These are phyloP conservation scores for Drosophila bifasciata DNA, from an alignment of 1,140 invertebrate species.

Conservation along the genomic window DNA sequence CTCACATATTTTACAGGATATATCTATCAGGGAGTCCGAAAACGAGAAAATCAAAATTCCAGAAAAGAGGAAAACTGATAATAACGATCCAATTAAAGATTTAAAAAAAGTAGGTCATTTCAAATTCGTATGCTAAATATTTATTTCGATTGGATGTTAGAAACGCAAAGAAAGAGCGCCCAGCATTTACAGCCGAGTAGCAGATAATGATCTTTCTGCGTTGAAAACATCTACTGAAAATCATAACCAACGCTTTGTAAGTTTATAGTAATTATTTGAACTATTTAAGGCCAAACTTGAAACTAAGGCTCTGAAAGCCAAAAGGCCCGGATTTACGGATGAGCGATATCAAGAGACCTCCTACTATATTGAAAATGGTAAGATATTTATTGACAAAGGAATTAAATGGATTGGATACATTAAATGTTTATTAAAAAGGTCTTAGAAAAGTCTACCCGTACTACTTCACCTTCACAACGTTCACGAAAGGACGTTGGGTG, in stretches of 20 bases:
- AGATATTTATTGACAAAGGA: slow-evolving; percentile 72
- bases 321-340: slow-evolving; percentile 95
- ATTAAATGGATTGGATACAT: not conserved
- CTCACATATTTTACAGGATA: slow-evolving; percentile 44
- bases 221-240: not conserved
- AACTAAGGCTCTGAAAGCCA: slow-evolving; percentile 96
- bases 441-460: slow-evolving; percentile 99
- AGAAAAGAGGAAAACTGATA: slow-evolving; percentile 89
- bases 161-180: no score
- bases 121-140: slow-evolving; percentile 31
- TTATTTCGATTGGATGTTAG: not conserved
- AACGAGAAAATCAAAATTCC: slow-evolving; percentile 87
- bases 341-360: slow-evolving; percentile 91
- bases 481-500: slow-evolving; percentile 99
- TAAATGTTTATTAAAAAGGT: slow-evolving; percentile 86
- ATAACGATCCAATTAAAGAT: slow-evolving; percentile 87
- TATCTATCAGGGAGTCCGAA: slow-evolving; percentile 76
- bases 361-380: slow-evolving; percentile 98
- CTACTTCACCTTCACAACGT: slow-evolving; percentile 98
- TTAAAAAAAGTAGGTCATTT: slow-evolving; percentile 87
- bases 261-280: no score
- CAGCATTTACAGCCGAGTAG: no score
- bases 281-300: slow-evolving; percentile 92
- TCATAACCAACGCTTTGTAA: not conserved
- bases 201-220: no score